Evolutionary conservation across 2,888 invertebrate species (phyloP), one percentile per base, ranked within the genome.

Genomic region (Protonemura montana): DNA sequence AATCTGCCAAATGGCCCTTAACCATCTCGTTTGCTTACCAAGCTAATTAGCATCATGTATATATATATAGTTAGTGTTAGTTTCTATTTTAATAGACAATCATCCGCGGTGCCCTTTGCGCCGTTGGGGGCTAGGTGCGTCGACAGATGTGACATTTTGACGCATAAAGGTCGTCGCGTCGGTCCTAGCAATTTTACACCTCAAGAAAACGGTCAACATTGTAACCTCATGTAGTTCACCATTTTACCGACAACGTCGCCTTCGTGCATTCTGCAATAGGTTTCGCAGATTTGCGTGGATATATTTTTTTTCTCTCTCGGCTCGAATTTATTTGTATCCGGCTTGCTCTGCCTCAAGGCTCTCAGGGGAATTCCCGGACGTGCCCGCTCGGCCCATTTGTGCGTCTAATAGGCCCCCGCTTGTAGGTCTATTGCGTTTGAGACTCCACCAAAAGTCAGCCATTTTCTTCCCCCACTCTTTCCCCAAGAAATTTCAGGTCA

Each of bases 321-420:
- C 78, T 78, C 78, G 78, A 81, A 29, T 81, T 81, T 28, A 29
- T 81, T 81, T 76, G 86, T 85, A 86, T 86, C 86, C 87, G 87
- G 87, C 85, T 87, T 87, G 85, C 85, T 82, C 77, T 81, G 85
- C 87, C 87, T 87, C 82, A 87, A 87, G 87, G 87, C 87, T 41
- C 83, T n/a, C 76, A 41, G 85, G 87, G 87, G 83, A 81, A 85
- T 87, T 78, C 87, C 87, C 85, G 29, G 78, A 85, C 82, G 59
- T 87, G 85, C 41, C 82, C 82, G 83, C 78, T 76, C 59, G 87
- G 80, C 41, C 78, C 59, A 59, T 59, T 82, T 83, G 81, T 81
- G 81, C 81, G 81, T 81, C 81, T 27, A 59, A 28, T 26, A 76
- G 84, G 84, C 76, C 59, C 59, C 59, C 59, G 3, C 59, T 59